Percentiles rank a stretch among this genome's conserved stretches.
phyloP scores from a whole-genome alignment of 1,140 invertebrate species.

The Zaprionus inermis region DNA sequence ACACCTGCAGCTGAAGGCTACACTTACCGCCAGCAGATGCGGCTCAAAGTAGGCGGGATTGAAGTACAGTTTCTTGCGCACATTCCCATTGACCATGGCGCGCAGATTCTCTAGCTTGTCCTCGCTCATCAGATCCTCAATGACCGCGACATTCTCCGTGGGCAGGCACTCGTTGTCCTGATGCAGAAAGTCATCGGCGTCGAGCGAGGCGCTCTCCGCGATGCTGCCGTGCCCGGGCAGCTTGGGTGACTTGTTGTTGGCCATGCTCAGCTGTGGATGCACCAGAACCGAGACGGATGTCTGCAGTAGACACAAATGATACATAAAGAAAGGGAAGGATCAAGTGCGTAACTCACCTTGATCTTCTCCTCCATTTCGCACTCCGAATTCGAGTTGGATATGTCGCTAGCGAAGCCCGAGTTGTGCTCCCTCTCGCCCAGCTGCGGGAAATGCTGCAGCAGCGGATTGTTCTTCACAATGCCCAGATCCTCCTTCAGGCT shows the following conservation, averaged over 20 bases:
- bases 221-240: slow-evolving; percentile 14
- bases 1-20: no score
- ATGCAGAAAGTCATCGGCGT: slow-evolving; percentile 64
- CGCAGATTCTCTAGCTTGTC: slow-evolving; percentile 87
- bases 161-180: slow-evolving; percentile 88
- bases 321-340: not conserved
- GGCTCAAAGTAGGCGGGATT: slow-evolving; percentile 95
- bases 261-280: slow-evolving; percentile 85
- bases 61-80: slow-evolving; percentile 92
- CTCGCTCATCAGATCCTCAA: slow-evolving; percentile 90
- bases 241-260: slow-evolving; percentile 56
- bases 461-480: slow-evolving; percentile 90
- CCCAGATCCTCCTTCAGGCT: slow-evolving; percentile 83
- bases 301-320: slow-evolving; percentile 78
- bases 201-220: slow-evolving; percentile 38
- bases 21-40: slow-evolving; percentile 90
- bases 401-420: slow-evolving; percentile 83
- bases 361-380: slow-evolving; percentile 82
- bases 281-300: slow-evolving; percentile 87
- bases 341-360: slow-evolving; percentile 42
- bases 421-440: slow-evolving; percentile 85
- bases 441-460: slow-evolving; percentile 88
- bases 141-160: slow-evolving; percentile 92
- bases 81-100: slow-evolving; percentile 87
- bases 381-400: slow-evolving; percentile 84